A percentile compares a stretch with the other conserved stretches of the same genome.
These are phyloP conservation scores for Rhinichthys klamathensis DNA, from an alignment of 2,113 vertebrate species.

Conservation along the genomic window DNA sequence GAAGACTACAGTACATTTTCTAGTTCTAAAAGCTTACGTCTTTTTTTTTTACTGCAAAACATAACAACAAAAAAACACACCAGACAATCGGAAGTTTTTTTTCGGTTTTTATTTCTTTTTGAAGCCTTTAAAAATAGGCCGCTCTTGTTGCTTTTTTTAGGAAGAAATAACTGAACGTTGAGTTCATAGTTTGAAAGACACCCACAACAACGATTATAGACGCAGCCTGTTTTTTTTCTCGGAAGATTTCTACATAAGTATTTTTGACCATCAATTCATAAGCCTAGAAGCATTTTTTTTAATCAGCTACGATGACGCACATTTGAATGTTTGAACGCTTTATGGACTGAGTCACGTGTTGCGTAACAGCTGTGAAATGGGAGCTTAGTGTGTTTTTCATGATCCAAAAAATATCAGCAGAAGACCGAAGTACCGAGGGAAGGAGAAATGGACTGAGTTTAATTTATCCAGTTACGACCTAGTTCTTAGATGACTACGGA, in stretches of 20 bases:
- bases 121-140: background rate
- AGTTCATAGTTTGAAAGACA: background rate
- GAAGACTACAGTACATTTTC: too few relatives aligned
- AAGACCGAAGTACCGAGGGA: background rate
- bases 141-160: background rate
- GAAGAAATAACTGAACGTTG: background rate
- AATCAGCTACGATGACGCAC: background rate
- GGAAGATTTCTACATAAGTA: background rate
- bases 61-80: background rate
- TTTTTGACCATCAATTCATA: background rate
- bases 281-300: background rate
- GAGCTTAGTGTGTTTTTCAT: conserved; percentile 17
- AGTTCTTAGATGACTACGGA: conserved; percentile 60
- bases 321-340: too few relatives aligned
- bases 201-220: background rate
- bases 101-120: background rate
- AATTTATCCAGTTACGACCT: conserved; percentile 64
- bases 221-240: background rate
- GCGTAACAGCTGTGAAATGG: background rate
- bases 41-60: background rate
- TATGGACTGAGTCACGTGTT: conserved; percentile 23
- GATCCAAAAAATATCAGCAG: background rate
- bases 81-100: background rate
- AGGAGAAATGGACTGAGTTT: conserved; percentile 68
- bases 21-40: rapidly evolving